Evolutionary conservation across 2,888 invertebrate genomes (phyloP), one percentile per base, ranked within the genome.

Genomic region (Oligia latruncula): DNA sequence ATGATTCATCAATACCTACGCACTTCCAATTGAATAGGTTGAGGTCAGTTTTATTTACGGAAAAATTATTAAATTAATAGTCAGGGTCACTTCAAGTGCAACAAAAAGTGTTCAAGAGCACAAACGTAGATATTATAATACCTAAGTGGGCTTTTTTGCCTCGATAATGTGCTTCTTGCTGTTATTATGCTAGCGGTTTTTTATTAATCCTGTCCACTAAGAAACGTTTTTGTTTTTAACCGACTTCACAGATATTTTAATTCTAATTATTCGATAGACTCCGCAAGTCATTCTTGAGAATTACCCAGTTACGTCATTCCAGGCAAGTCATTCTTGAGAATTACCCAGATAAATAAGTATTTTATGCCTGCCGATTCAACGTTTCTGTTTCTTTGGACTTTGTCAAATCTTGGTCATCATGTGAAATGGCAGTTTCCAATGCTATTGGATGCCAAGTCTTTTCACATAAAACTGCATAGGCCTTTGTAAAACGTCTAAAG

Each of bases 1-100:
- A 78, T 46, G 8, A 49, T n/a, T 77, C 43, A 78, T 35, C 0
- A 29, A 20, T 43, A 40, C 5, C 40, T 46, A 29, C 11, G 35
- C 11, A 40, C 8, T 67, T 81, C n/a, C 43, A 35, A 77, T 43
- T 67, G 64, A 74, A 58, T 58, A 81, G 46, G 58, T 71, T 35
- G 66, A 85, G 73, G 78, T 71, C 81, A 85, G 40, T 13, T 46
- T 55, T 70, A 52, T 82, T 52, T 29, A 76, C 29, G 74, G 67
- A 74, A 74, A 78, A 58, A 73, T 52, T 0, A 60, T 66, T 60
- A 52, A 43, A 71, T 17, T 20, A 73, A 68, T 60, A n/a, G 58
- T 60, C 70, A 35, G 23, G 64, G 60, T 74, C 23, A 71, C 17
- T 62, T 81, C 15, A 60, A 74, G 17, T 52, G 11, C 46, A 29